These are phyloP conservation scores for Nipponia nippon DNA, from an alignment of 2,113 vertebrate species.

Conservation along the genomic window DNA sequence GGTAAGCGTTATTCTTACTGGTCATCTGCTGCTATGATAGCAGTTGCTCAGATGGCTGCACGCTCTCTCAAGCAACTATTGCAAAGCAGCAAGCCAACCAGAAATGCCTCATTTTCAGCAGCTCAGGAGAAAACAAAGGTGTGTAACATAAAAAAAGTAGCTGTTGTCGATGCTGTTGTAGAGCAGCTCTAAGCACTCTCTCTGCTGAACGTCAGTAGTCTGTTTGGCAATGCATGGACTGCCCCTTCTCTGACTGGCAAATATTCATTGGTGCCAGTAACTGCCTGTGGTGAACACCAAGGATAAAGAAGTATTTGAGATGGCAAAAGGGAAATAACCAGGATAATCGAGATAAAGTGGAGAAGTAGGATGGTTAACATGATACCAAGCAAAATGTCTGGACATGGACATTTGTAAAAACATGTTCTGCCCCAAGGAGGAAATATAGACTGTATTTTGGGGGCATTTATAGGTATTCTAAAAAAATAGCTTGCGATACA, in stretches of 20 bases:
- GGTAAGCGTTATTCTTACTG: background rate
- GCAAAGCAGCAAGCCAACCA: background rate
- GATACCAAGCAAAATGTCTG: background rate
- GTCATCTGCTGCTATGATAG: accelerated
- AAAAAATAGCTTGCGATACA: background rate
- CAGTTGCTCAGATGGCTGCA: background rate
- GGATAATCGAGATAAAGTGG: background rate
- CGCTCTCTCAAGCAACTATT: background rate
- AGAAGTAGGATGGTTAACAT: background rate
- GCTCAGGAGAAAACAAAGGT: background rate
- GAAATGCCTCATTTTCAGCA: background rate
- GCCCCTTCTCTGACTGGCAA: background rate
- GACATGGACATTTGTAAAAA: background rate
- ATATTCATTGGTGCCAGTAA: background rate
- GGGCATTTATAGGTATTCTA: background rate
- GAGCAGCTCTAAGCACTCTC: background rate
- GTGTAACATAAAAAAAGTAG: background rate
- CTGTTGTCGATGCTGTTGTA: background rate
- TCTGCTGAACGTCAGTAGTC: background rate
- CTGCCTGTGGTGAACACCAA: background rate
- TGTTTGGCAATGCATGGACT: background rate
- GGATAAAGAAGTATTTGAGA: background rate
- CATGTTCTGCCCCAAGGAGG: background rate
- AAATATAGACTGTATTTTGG: background rate
- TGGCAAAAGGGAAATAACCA: background rate